Percentiles rank a stretch among this genome's conserved stretches.
Conservation (phyloP, 2,113 vertebrate species). For the Nesoenas mayeri region DNA sequence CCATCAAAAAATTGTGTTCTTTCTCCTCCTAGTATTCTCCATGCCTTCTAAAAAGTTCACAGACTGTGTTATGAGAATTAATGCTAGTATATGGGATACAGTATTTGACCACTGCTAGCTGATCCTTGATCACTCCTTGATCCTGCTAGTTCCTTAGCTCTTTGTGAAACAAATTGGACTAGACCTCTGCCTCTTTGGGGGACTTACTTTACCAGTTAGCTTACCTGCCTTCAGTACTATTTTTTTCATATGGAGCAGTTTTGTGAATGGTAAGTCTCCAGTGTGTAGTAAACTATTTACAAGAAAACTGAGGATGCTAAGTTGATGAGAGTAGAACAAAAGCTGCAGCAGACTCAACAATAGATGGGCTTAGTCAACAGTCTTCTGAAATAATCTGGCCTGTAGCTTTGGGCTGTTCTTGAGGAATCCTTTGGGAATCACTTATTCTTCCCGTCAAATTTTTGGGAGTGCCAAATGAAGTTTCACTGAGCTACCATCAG, state of each 20-base stretch:
- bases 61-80: background rate
- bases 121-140: background rate
- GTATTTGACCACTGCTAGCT: background rate
- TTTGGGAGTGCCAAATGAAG: background rate
- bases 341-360: background rate
- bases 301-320: background rate
- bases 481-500: background rate
- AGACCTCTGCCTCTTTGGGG: background rate
- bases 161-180: background rate
- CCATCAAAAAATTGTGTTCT: background rate
- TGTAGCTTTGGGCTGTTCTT: background rate
- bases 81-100: background rate
- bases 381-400: background rate
- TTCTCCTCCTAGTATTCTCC: background rate
- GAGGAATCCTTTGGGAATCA: background rate
- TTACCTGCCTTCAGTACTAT: background rate
- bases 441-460: background rate
- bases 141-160: background rate
- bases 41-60: background rate
- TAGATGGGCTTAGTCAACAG: background rate
- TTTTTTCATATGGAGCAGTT: background rate
- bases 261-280: background rate
- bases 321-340: background rate
- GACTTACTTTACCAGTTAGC: background rate
- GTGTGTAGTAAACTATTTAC: background rate